Base-by-base conservation (phyloP, 2,113 vertebrate genomes). In the Cyphotilapia sp. region DNA sequence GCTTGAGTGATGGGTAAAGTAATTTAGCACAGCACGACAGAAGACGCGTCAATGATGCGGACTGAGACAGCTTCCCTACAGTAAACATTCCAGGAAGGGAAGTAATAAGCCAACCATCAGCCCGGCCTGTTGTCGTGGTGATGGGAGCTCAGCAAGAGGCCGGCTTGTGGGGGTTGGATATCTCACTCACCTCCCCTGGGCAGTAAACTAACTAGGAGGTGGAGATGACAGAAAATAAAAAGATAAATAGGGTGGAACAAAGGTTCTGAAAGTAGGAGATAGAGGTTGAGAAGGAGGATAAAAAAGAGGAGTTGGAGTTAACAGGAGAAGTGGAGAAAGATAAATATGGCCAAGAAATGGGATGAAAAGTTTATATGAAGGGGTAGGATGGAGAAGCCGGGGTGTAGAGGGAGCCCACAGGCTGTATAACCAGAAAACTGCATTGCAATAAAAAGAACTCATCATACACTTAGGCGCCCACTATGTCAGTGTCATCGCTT, bases 31-130 rank as follows among this genome's bases (percentile, higher is more conserved):
- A 85, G 84, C 86, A 69, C 3, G 74, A 82, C 89, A 86, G 87
- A 82, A 84, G 87, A 90, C 35, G 66, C 14, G 2, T 38, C 47
- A 16, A 40, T 19, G 42, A 82, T 42, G 53, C 42, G 5, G 85
- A 85, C 3, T 29, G n/a, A 91, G 83, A 84, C 59, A 19, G 86
- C 86, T 88, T 51, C 53, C 59, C 85, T 71, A 87, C 82, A 66
- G 90, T 89, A 91, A 93, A 92, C 91, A 92, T 86, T 54, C 16
- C 85, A 88, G 87, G 89, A 89, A 88, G 91, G 87, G 89, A 89
- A 88, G 91, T 88, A 94, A 93, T 94, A 92, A 93, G 80, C 80
- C 83, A 42, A 66, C 69, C 74, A 24, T 83, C 85, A 85, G 87
- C 27, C 31, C 17, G 5, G 90, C 31, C 38, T 10, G 90, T 92